Evolutionary conservation across 37 sponge, comb jelly and placozoan genomes (phyloP).

Genomic region (Halisarca cf. caerulea): DNA sequence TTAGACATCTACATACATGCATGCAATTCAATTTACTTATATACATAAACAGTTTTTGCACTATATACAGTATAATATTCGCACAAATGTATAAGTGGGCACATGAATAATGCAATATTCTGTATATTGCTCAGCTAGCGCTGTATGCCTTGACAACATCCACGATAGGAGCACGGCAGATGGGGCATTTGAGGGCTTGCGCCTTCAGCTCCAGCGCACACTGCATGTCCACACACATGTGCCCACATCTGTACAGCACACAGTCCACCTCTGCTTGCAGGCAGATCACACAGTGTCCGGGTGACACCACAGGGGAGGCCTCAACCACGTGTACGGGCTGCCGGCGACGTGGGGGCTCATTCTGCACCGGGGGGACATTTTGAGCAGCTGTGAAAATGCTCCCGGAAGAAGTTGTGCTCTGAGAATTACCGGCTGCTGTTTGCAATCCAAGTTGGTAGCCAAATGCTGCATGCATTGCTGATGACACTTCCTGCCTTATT

Average conservation of each 20-base stretch:
- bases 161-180: slow-evolving; percentile 86
- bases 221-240: slow-evolving; percentile 87
- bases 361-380: background rate
- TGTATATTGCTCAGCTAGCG: slow-evolving; percentile 44
- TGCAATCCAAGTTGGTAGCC: background rate
- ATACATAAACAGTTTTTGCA: too few relatives aligned
- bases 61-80: too few relatives aligned
- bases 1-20: too few relatives aligned
- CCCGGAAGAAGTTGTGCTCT: background rate
- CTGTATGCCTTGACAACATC: slow-evolving; percentile 82
- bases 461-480: slow-evolving; percentile 57
- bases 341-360: background rate
- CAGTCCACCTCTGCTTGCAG: slow-evolving; percentile 70
- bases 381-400: slow-evolving; percentile 11
- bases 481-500: slow-evolving; percentile 88
- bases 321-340: background rate
- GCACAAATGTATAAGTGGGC: too few relatives aligned
- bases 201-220: slow-evolving; percentile 83
- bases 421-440: background rate
- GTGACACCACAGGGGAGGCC: slow-evolving; percentile 32
- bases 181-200: slow-evolving; percentile 81
- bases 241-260: slow-evolving; percentile 91
- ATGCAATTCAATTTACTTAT: too few relatives aligned
- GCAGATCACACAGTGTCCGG: slow-evolving; percentile 88
- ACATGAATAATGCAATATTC: too few relatives aligned